These are phyloP conservation scores for Drosophila picticornis DNA, from an alignment of 2,888 invertebrate genomes.

Conservation along the genomic window DNA sequence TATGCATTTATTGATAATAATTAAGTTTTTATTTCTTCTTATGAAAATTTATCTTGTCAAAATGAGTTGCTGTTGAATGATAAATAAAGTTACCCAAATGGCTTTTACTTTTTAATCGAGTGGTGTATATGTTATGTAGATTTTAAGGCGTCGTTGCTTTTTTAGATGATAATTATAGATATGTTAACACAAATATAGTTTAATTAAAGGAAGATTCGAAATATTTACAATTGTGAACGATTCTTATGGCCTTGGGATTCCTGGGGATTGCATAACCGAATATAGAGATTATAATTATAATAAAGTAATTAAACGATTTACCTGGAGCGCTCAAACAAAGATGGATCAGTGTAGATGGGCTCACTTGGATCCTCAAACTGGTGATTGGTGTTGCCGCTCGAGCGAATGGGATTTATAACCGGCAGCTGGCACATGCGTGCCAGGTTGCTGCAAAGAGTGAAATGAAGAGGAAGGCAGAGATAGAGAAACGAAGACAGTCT, in stretches of 20 bases:
- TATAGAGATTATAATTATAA: background rate
- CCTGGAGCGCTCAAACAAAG: conserved; percentile 93
- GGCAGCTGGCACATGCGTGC: conserved; percentile 85
- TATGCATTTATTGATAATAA: background rate
- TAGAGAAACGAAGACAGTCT: conserved; percentile 5
- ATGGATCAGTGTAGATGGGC: conserved; percentile 96
- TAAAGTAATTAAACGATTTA: conserved; percentile 76
- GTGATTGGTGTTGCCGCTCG: conserved; percentile 85
- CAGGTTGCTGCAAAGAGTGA: conserved; percentile 80
- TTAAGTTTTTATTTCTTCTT: background rate
- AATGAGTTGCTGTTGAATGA: background rate
- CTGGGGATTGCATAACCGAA: conserved; percentile 17
- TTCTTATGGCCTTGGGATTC: conserved; percentile 35
- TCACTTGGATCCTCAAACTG: conserved; percentile 95
- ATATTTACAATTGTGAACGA: conserved; percentile 65
- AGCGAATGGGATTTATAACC: conserved; percentile 86
- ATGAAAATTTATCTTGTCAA: background rate
- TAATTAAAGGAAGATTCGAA: background rate
- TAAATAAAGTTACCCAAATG: background rate
- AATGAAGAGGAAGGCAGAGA: background rate
- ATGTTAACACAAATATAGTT: background rate
- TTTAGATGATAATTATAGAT: background rate
- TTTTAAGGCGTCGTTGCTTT: background rate
- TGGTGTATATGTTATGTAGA: background rate
- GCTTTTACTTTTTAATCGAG: background rate